Evolutionary conservation across 2,797 vertebrate genomes (phyloP).

Genomic region (Peromyscus melanophrys): DNA sequence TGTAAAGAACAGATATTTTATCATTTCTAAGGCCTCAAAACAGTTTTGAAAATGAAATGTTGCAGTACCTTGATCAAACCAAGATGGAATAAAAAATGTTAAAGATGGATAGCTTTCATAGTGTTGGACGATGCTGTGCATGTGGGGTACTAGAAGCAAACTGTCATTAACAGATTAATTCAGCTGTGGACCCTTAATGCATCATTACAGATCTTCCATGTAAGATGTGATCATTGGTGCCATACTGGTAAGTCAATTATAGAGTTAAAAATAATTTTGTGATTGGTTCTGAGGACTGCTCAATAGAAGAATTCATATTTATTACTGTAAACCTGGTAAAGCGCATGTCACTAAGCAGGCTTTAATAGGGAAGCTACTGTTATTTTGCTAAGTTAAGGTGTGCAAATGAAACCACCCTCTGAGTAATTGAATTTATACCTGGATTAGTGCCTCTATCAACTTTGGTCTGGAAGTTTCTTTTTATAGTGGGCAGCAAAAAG

Average conservation of each 20-base stretch:
- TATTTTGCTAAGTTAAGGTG: not conserved
- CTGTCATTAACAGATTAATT: not conserved
- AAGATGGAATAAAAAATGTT: not conserved
- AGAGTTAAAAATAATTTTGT: not conserved
- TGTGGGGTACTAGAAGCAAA: too few species aligned
- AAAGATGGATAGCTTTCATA: not conserved
- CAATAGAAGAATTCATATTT: not conserved
- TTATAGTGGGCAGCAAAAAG: not conserved
- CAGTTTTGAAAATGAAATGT: not conserved
- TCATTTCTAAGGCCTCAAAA: conserved; percentile 17
- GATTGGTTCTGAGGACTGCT: not conserved
- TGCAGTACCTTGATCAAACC: not conserved
- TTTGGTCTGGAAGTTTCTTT: not conserved
- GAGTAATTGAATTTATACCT: not conserved
- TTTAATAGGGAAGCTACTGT: not conserved
- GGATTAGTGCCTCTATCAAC: not conserved
- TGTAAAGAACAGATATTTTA: not conserved
- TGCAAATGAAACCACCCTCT: not conserved
- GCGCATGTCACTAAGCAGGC: not conserved
- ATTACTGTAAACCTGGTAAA: not conserved
- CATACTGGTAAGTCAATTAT: not conserved
- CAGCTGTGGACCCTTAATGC: not conserved
- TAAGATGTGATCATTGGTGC: not conserved
- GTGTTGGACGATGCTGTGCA: not conserved
- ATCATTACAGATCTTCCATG: not conserved